These are phyloP conservation scores for Pseudeuparius sepicola DNA, from an alignment of 2,888 invertebrate species.

Conservation along the genomic window DNA sequence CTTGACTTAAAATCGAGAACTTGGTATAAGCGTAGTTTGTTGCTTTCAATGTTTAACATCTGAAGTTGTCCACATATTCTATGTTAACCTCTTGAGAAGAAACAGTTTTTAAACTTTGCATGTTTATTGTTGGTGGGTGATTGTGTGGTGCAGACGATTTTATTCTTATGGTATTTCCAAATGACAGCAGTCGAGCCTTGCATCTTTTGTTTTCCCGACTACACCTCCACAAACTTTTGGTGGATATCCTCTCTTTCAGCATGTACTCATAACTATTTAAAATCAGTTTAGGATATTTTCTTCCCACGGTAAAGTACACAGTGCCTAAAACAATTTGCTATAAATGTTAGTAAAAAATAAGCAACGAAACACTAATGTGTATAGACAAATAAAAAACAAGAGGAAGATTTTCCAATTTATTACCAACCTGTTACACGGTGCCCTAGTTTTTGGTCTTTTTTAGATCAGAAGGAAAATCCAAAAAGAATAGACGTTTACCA, in stretches of 20 bases:
- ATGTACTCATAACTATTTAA: slow-evolving; percentile 17
- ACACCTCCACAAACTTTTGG: slow-evolving; percentile 10
- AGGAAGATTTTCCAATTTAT: no score
- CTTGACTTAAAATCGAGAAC: no score
- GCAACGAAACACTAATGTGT: no score
- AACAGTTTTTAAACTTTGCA: slow-evolving; percentile 5
- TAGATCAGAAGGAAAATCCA: no score
- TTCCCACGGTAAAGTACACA: slow-evolving; percentile 16
- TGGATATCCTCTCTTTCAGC: neutral
- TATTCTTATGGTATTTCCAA: slow-evolving; percentile 12
- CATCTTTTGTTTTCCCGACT: slow-evolving; percentile 12
- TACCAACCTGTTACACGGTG: no score
- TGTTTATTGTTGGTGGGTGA: slow-evolving; percentile 12
- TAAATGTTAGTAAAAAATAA: no score
- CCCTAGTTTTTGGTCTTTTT: no score
- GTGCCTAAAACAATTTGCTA: slow-evolving; percentile 16
- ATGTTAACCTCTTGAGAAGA: slow-evolving; percentile 10
- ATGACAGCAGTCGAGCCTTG: slow-evolving; percentile 12
- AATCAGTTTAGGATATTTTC: slow-evolving; percentile 20
- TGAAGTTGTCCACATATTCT: no score
- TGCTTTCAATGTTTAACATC: no score
- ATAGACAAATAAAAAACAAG: no score
- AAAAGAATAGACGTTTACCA: no score
- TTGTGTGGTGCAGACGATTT: slow-evolving; percentile 10
- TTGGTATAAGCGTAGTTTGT: no score